Percentiles rank a stretch among this genome's conserved stretches.
These are phyloP conservation scores for Ceratina calcarata DNA, from an alignment of 1,140 invertebrate genomes.

Conservation along the genomic window DNA sequence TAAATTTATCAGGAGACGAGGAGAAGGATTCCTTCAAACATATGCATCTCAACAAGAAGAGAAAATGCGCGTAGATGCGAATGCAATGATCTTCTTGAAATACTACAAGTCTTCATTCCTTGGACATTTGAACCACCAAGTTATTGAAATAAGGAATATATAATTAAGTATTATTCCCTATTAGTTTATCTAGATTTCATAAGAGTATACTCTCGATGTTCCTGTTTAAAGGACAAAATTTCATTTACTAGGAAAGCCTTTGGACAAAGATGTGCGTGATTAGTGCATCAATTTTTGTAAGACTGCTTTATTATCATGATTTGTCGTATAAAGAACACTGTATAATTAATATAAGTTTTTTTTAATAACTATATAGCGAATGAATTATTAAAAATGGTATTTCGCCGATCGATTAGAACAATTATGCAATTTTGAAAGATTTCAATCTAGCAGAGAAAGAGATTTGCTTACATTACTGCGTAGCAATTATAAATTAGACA, in stretches of 20 bases:
- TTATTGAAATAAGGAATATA: constrained; percentile 47
- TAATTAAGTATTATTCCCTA: constrained; percentile 68
- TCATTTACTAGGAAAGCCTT: constrained; percentile 46
- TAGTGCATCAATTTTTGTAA: constrained; percentile 69
- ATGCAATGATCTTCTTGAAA: background rate
- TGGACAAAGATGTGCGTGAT: constrained; percentile 2
- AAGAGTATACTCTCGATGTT: constrained; percentile 62
- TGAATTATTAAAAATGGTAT: constrained; percentile 23
- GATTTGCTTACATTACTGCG: background rate
- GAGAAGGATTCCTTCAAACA: constrained; percentile 38
- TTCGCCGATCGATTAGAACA: constrained; percentile 19
- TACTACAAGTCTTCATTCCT: constrained; percentile 33
- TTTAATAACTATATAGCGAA: constrained; percentile 52
- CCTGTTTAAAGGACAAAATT: constrained; percentile 61
- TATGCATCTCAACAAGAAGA: constrained; percentile 49
- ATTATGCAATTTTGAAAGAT: constrained; percentile 43
- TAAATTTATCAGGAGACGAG: constrained; percentile 37
- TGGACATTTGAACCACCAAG: constrained; percentile 35
- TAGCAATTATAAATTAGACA: no score
- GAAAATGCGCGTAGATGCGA: constrained; percentile 52
- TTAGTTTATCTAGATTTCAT: constrained; percentile 52
- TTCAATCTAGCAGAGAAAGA: constrained; percentile 19
- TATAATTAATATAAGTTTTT: constrained; percentile 43
- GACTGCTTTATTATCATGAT: constrained; percentile 69
- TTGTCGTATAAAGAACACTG: constrained; percentile 43